Conservation (phyloP, 1,140 invertebrate species). For the Andrena cerasifolii region DNA sequence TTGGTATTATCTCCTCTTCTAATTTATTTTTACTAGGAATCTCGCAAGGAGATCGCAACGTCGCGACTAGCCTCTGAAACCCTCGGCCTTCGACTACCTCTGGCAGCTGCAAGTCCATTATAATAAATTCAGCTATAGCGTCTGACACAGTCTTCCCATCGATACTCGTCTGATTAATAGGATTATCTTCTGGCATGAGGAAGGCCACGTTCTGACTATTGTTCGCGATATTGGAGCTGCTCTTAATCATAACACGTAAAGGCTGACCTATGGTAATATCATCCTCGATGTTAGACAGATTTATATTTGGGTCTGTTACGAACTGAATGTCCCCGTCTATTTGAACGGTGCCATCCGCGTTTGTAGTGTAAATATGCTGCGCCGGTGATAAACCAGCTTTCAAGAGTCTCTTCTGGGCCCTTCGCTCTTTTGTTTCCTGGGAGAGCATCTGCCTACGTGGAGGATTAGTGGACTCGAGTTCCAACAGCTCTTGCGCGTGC, state of each 20-base stretch:
- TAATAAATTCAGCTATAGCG: conserved; percentile 81
- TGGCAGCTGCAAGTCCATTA: conserved; percentile 81
- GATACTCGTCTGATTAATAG: conserved; percentile 50
- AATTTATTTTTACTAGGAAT: conserved; percentile 82
- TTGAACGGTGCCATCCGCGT: conserved; percentile 80
- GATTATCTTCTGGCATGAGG: conserved; percentile 72
- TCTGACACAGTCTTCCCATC: conserved; percentile 79
- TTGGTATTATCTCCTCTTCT: conserved; percentile 82
- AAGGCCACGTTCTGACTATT: conserved; percentile 71
- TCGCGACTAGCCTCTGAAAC: conserved; percentile 82
- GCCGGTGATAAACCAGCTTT: conserved; percentile 70
- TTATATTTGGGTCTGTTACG: conserved; percentile 78
- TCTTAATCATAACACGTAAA: conserved; percentile 77
- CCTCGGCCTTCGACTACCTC: conserved; percentile 82
- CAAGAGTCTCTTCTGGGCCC: conserved; percentile 76
- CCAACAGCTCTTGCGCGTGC: conserved; percentile 81
- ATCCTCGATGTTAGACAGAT: conserved; percentile 73
- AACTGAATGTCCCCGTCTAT: conserved; percentile 81
- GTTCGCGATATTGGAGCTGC: conserved; percentile 51
- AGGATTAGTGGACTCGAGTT: conserved; percentile 78
- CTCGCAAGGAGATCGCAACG: conserved; percentile 82
- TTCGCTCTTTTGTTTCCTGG: conserved; percentile 78
- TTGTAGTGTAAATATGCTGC: conserved; percentile 81
- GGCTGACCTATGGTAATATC: conserved; percentile 76
- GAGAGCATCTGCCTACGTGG: conserved; percentile 71